A percentile compares a stretch with the other conserved stretches of the same genome.
These are phyloP conservation scores for Hypselothyrea guttata DNA, from an alignment of 2,888 invertebrate species.

Conservation along the genomic window DNA sequence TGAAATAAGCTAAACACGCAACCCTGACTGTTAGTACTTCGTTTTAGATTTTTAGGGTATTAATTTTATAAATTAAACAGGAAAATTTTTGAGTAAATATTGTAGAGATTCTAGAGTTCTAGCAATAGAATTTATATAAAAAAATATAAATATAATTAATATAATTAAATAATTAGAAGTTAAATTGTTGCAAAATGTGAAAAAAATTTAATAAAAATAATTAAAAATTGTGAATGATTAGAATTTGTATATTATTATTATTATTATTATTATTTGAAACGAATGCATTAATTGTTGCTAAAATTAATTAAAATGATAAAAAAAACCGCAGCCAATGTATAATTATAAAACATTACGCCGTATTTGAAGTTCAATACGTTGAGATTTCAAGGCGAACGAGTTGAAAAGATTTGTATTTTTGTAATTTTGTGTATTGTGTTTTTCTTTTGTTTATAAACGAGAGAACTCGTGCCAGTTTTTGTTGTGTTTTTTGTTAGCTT, in stretches of 20 bases:
- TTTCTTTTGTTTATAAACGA: conserved; percentile 64
- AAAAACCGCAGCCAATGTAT: conserved; percentile 39
- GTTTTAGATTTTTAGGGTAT: too few species aligned
- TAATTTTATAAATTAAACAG: too few species aligned
- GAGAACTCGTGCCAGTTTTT: conserved; percentile 55
- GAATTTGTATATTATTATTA: too few species aligned
- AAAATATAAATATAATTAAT: too few species aligned
- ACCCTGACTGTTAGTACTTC: too few species aligned
- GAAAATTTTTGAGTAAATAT: too few species aligned
- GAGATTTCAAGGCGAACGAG: conserved; percentile 70
- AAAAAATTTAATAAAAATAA: conserved; percentile 1
- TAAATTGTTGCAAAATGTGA: too few species aligned
- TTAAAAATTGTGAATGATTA: neutral
- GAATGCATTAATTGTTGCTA: conserved; percentile 7
- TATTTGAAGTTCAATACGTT: conserved; percentile 68
- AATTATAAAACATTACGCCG: conserved; percentile 57
- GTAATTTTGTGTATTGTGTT: conserved; percentile 24
- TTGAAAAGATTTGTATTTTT: conserved; percentile 47
- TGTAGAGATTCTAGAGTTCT: too few species aligned
- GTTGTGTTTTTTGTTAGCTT: conserved; percentile 41
- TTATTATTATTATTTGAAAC: too few species aligned
- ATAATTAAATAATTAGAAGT: too few species aligned
- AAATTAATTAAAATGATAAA: conserved; percentile 13
- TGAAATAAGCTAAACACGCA: too few species aligned
- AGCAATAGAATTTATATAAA: too few species aligned